These are phyloP conservation scores for Baccha elongata DNA, from an alignment of 2,888 invertebrate genomes.

Conservation along the genomic window DNA sequence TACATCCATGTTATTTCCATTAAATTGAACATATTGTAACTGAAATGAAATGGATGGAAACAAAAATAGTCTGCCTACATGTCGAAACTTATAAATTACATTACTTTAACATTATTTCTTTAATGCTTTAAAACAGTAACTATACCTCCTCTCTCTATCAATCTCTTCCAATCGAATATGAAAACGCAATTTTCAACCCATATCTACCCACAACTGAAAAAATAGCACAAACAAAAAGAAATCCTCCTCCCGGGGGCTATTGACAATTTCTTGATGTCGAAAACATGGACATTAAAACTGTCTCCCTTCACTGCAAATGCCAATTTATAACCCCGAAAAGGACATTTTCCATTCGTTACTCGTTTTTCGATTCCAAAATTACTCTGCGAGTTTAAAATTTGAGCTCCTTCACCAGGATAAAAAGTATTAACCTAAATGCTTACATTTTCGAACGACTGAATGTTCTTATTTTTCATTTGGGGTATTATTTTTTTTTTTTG, in stretches of 20 bases:
- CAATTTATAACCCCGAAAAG: conserved; percentile 61
- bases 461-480: conserved; percentile 18
- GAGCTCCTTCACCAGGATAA: conserved; percentile 28
- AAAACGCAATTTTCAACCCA: conserved; percentile 35
- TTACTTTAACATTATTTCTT: conserved; percentile 8
- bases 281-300: conserved; percentile 66
- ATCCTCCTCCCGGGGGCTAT: conserved; percentile 25
- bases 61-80: not conserved
- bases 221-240: conserved; percentile 6
- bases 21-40: not conserved
- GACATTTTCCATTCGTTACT: conserved; percentile 40
- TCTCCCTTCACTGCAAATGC: conserved; percentile 42
- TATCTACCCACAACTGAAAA: not conserved
- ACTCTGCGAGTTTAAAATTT: conserved; percentile 41
- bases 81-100: conserved; percentile 5
- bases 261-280: conserved; percentile 66
- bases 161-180: conserved; percentile 6
- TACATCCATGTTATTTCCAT: not conserved
- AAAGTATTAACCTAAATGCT: conserved; percentile 68
- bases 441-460: conserved; percentile 34
- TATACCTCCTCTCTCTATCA: not conserved
- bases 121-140: not conserved
- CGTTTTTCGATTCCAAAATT: conserved; percentile 37
- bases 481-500: conserved; percentile 54
- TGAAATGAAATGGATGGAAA: not conserved